These are phyloP conservation scores for Tokudaia tokunoshimensis DNA, from an alignment of 2,797 vertebrate genomes.

Conservation along the genomic window DNA sequence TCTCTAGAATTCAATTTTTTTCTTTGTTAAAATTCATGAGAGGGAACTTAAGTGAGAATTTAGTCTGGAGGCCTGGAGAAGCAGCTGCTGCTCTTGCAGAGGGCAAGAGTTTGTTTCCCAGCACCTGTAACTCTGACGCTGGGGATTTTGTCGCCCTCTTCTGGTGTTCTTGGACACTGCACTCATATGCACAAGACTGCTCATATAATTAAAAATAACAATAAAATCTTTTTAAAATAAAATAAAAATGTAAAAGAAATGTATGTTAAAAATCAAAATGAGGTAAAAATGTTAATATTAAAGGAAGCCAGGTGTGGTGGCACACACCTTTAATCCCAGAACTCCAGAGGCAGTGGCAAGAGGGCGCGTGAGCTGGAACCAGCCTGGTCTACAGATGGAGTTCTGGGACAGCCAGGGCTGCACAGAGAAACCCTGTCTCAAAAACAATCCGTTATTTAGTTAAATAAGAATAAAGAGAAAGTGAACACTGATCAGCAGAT, in stretches of 20 bases:
- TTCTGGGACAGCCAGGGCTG: not conserved
- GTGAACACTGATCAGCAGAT: not conserved
- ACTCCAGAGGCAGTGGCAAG: not conserved
- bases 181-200: too few relatives aligned
- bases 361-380: too few relatives aligned
- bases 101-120: too few relatives aligned
- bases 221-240: not conserved
- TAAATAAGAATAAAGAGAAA: not conserved
- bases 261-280: not conserved
- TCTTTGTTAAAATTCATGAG: slow-evolving; percentile 13
- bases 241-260: not conserved
- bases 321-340: not conserved
- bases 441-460: not conserved
- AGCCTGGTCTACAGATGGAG: not conserved
- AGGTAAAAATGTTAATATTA: not conserved
- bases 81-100: not conserved
- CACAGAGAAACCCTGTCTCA: not conserved
- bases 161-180: not conserved
- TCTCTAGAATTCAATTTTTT: not conserved
- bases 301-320: too few relatives aligned
- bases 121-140: not conserved
- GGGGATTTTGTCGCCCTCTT: not conserved
- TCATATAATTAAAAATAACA: not conserved
- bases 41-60: not conserved
- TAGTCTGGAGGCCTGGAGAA: not conserved